These are phyloP conservation scores for Mesocentrotus franciscanus DNA, from an alignment of 53 echinoderm and acorn worm species.

Conservation along the genomic window DNA sequence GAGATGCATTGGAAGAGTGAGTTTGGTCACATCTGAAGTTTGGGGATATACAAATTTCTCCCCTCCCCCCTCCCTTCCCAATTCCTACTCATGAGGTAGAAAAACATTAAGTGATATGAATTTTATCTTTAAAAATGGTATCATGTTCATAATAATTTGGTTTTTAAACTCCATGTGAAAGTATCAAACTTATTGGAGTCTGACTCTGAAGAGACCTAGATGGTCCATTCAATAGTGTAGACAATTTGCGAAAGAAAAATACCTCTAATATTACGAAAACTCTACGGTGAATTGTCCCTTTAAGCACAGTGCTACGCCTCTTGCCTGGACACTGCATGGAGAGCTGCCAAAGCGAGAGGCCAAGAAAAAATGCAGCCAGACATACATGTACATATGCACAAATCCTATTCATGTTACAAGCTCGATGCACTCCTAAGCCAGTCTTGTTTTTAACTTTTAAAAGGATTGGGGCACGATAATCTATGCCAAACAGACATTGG, in stretches of 20 bases:
- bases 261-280: no score
- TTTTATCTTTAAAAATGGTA: no score
- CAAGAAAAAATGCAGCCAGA: neutral
- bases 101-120: no score
- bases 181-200: no score
- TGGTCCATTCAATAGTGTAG: no score
- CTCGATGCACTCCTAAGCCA: neutral
- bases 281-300: neutral
- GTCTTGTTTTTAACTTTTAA: neutral
- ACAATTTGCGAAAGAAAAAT: no score
- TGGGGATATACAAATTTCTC: neutral
- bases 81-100: no score
- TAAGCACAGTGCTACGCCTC: neutral
- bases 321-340: neutral
- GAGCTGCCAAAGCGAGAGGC: neutral
- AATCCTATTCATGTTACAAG: neutral
- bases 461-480: neutral
- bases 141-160: no score
- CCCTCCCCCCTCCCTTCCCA: no score
- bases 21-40: neutral
- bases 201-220: no score
- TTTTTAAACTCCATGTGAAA: no score
- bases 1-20: neutral
- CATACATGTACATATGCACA: neutral
- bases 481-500: neutral